Evolutionary conservation across 1,140 invertebrate genomes (phyloP).

Genomic region (Teleogryllus occipitalis): DNA sequence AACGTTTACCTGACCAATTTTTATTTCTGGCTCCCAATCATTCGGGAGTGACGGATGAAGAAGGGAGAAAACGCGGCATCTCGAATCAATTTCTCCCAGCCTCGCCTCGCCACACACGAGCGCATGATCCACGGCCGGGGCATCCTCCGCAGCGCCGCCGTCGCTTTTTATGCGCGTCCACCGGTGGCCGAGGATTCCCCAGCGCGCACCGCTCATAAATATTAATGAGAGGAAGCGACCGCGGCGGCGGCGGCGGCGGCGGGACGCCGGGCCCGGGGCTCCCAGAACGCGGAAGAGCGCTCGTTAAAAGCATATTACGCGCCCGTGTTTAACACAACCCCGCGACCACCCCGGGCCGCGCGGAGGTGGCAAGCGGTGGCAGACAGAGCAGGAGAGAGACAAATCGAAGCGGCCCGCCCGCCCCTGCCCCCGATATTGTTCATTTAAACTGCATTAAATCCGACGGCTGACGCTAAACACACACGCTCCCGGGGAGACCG

Average conservation of each 20-base stretch:
- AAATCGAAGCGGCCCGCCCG: background rate
- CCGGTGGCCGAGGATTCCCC: background rate
- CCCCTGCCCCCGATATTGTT: background rate
- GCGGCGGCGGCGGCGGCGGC: too few species aligned
- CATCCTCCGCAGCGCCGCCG: too few species aligned
- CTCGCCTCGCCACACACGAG: too few species aligned
- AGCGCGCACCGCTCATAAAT: background rate
- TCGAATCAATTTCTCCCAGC: too few species aligned
- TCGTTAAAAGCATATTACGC: background rate
- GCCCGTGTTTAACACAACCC: background rate
- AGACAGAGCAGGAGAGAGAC: background rate
- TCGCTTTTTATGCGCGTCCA: background rate
- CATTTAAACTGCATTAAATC: conserved; percentile 5
- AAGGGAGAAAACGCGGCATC: too few species aligned
- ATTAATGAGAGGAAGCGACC: background rate
- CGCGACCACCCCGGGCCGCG: too few species aligned
- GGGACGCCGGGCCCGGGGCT: background rate
- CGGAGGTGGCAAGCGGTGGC: too few species aligned
- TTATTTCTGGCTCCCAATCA: too few species aligned
- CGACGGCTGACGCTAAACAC: background rate
- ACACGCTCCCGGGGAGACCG: background rate
- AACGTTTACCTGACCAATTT: too few species aligned
- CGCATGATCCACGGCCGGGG: background rate
- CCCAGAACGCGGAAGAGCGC: background rate
- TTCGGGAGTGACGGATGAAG: too few species aligned